Evolutionary conservation across 1,140 invertebrate genomes (phyloP).

Genomic region (Lordiphosa collinella): DNA sequence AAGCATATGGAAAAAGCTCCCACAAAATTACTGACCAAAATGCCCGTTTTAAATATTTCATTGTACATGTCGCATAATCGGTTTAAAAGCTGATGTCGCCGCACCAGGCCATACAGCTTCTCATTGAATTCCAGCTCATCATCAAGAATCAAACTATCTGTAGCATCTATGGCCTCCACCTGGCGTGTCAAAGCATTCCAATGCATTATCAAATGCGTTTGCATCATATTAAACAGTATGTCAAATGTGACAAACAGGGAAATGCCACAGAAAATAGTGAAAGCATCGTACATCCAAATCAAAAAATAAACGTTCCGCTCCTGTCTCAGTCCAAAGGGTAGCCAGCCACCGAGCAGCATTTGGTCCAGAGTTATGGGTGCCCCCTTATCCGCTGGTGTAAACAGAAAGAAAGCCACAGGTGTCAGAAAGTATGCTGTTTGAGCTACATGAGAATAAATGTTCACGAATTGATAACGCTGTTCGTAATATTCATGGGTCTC

Average conservation of each 20-base stretch:
- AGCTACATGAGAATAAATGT: neutral
- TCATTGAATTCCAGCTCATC: conserved; percentile 11
- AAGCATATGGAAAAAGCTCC: conserved; percentile 42
- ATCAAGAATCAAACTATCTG: neutral
- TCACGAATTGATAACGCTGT: conserved; percentile 18
- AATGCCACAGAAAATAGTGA: conserved; percentile 10
- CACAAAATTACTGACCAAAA: conserved; percentile 39
- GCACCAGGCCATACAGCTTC: conserved; percentile 14
- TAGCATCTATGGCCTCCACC: conserved; percentile 13
- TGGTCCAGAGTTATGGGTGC: conserved; percentile 24
- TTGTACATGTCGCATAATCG: conserved; percentile 35
- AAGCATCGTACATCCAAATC: conserved; percentile 24
- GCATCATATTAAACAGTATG: conserved; percentile 36
- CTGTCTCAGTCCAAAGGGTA: conserved; percentile 29
- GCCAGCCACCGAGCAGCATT: conserved; percentile 40
- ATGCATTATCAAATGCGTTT: conserved; percentile 41
- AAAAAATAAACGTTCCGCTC: conserved; percentile 15
- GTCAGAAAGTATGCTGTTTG: neutral
- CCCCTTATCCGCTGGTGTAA: conserved; percentile 13
- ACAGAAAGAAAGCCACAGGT: conserved; percentile 14
- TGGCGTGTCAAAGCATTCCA: conserved; percentile 10
- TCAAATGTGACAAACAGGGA: conserved; percentile 41
- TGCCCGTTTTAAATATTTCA: conserved; percentile 38
- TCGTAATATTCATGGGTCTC: conserved; percentile 1
- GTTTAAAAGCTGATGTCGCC: conserved; percentile 43